phyloP scores from a whole-genome alignment of 2,888 invertebrate genomes.

The Andrena dorsata region DNA sequence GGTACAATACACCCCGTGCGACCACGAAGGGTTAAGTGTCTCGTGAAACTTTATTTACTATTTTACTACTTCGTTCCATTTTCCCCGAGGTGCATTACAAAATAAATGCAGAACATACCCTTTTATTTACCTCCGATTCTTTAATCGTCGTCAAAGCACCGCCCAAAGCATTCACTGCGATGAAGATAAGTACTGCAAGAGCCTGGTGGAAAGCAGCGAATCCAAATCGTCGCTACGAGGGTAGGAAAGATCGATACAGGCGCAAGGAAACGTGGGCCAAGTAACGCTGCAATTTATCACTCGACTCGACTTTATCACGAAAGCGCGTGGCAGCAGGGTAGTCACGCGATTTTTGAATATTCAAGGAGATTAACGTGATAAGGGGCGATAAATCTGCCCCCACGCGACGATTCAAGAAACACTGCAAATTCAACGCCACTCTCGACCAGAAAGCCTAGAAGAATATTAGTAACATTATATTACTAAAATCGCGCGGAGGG shows the following conservation, averaged over 20 bases:
- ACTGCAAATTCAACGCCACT: no score
- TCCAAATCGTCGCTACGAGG: not conserved
- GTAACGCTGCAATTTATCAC: constrained; percentile 10
- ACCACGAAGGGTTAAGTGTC: no score
- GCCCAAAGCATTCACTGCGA: not conserved
- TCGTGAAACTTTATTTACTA: no score
- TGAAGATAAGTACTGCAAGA: not conserved
- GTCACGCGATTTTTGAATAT: constrained; percentile 58
- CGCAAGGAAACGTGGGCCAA: constrained; percentile 11
- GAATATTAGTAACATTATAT: no score
- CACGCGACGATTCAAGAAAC: no score
- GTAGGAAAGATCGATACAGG: constrained; percentile 37
- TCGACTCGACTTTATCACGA: not conserved
- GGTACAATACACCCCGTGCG: no score
- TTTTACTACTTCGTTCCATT: no score
- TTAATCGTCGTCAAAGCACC: not conserved
- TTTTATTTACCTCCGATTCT: no score
- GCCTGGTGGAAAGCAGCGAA: not conserved
- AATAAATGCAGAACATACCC: no score
- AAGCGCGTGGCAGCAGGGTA: not conserved
- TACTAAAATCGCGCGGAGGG: no score
- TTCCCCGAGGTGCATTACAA: no score
- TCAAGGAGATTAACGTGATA: constrained; percentile 17
- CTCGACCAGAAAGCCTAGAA: no score
- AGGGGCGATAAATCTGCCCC: not conserved